Evolutionary conservation across 1,140 invertebrate genomes (phyloP).

Genomic region (Meloidogyne floridensis): DNA sequence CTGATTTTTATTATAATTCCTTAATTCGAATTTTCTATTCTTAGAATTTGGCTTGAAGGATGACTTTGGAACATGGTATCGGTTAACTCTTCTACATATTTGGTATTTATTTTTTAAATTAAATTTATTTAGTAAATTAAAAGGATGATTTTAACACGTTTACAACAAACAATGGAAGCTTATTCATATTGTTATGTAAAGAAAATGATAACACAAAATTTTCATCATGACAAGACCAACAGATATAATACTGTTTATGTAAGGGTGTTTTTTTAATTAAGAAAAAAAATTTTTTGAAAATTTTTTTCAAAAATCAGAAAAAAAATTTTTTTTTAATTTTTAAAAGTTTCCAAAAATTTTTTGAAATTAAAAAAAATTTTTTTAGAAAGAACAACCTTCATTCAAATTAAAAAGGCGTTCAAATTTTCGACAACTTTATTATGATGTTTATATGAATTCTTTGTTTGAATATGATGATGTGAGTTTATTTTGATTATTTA

Average conservation of each 20-base stretch:
- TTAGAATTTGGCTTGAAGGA: conserved; percentile 44
- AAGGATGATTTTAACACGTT: conserved; percentile 38
- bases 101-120: conserved; percentile 28
- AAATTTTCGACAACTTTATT: conserved; percentile 35
- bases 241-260: background rate
- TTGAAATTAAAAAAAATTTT: background rate
- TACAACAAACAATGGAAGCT: conserved; percentile 40
- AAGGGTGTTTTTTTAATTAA: background rate
- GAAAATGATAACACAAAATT: background rate
- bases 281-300: background rate
- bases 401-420: conserved; percentile 1
- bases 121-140: background rate
- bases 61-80: conserved; percentile 42
- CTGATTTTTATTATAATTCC: conserved; percentile 13
- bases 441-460: conserved; percentile 44
- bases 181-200: conserved; percentile 35
- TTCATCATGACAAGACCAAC: background rate
- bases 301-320: too few species aligned
- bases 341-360: conserved; percentile 3
- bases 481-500: background rate
- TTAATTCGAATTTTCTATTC: conserved; percentile 13
- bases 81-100: conserved; percentile 40
- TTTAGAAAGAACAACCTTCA: conserved; percentile 8
- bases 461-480: conserved; percentile 49
- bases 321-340: conserved; percentile 13